Conservation (phyloP, 2,797 vertebrate species). For the Denticeps clupeoides region DNA sequence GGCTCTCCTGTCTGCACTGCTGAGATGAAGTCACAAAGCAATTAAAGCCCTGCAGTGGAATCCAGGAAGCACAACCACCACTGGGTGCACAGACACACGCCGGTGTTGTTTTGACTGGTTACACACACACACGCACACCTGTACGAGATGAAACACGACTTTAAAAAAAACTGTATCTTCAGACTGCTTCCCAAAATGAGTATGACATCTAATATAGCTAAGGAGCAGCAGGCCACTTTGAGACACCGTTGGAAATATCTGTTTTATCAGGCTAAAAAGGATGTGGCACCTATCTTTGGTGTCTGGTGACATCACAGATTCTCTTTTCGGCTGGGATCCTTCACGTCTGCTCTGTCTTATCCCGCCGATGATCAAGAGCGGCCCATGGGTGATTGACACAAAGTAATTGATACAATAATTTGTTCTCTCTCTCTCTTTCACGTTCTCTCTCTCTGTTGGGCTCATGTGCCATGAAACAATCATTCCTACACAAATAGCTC, state of each 20-base stretch:
- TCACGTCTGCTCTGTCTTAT: too few relatives aligned
- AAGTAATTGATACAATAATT: constrained; percentile 16
- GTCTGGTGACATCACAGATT: too few relatives aligned
- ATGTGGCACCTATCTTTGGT: too few relatives aligned
- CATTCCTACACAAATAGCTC: constrained; percentile 23
- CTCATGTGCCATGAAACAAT: constrained; percentile 19
- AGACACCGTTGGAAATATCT: too few relatives aligned
- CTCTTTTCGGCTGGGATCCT: too few relatives aligned
- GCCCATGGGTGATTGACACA: constrained; percentile 14
- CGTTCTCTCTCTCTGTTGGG: constrained; percentile 5
- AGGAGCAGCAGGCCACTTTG: too few relatives aligned
- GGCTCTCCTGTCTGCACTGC: constrained; percentile 50
- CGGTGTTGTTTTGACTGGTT: constrained; percentile 16
- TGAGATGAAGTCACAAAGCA: constrained; percentile 57
- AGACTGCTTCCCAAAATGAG: too few relatives aligned
- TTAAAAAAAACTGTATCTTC: too few relatives aligned
- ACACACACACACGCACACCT: constrained; percentile 8
- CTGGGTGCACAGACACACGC: constrained; percentile 26
- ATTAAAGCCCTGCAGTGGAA: constrained; percentile 40
- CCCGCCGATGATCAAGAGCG: constrained; percentile 11
- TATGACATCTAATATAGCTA: too few relatives aligned
- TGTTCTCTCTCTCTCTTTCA: constrained; percentile 11
- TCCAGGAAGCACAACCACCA: constrained; percentile 22
- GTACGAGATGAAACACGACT: not conserved
- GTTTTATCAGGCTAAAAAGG: too few relatives aligned